A percentile compares a stretch with the other conserved stretches of the same genome.
These are phyloP conservation scores for Phodopus roborovskii DNA, from an alignment of 2,113 vertebrate species.

Conservation along the genomic window DNA sequence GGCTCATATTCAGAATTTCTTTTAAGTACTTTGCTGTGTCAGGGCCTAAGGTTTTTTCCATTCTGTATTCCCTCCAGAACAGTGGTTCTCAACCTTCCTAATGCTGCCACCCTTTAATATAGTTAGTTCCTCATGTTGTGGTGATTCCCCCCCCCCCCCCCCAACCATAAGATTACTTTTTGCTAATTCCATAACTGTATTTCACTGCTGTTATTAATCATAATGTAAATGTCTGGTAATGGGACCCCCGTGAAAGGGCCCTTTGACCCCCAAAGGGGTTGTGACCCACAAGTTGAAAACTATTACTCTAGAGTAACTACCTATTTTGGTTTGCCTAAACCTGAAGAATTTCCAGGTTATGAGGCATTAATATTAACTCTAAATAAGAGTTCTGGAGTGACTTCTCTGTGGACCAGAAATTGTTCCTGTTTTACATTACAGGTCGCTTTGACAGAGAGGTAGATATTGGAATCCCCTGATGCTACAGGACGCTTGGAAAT, in stretches of 20 bases:
- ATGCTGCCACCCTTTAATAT: neutral
- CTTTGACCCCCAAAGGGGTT: too few species aligned
- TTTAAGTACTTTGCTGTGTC: neutral
- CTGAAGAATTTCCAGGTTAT: neutral
- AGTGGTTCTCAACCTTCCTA: neutral
- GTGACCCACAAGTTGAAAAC: neutral
- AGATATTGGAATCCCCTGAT: constrained; percentile 98
- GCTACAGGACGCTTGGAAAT: constrained; percentile 98
- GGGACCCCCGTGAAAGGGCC: neutral
- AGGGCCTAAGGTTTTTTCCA: neutral
- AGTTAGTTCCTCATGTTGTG: neutral
- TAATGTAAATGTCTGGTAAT: neutral
- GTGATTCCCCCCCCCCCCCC: too few species aligned
- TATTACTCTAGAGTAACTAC: neutral
- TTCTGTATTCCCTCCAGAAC: neutral
- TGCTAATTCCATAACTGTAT: neutral
- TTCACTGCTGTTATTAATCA: neutral
- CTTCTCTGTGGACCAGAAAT: constrained; percentile 36
- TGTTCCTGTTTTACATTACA: constrained; percentile 68
- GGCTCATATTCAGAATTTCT: neutral
- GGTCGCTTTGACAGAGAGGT: constrained; percentile 99
- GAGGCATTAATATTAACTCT: neutral
- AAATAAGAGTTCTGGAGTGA: neutral
- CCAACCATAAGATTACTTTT: neutral
- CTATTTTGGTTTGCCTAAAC: constrained; percentile 17